These are phyloP conservation scores for Gopherus evgoodei DNA, from an alignment of 2,113 vertebrate genomes.

Conservation along the genomic window DNA sequence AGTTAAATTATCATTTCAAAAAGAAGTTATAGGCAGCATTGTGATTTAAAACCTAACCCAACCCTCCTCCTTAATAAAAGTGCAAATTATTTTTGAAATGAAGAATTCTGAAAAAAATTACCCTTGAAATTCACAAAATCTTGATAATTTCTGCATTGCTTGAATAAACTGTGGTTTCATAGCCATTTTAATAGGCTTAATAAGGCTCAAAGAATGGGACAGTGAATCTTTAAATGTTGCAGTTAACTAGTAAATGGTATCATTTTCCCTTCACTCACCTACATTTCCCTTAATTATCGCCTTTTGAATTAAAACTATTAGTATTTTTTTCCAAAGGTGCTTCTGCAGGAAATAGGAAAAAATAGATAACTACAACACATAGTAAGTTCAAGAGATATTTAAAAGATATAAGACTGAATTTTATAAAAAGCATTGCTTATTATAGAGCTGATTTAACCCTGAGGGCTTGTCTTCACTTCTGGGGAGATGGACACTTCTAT, in stretches of 20 bases:
- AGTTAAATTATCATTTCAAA: background rate
- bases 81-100: background rate
- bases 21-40: background rate
- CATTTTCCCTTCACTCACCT: slow-evolving; percentile 59
- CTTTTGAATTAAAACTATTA: slow-evolving; percentile 73
- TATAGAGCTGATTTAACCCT: slow-evolving; percentile 62
- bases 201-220: slow-evolving; percentile 61
- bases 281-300: slow-evolving; percentile 74
- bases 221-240: slow-evolving; percentile 75
- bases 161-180: slow-evolving; percentile 53
- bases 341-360: slow-evolving; percentile 44
- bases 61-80: background rate
- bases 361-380: slow-evolving; percentile 68
- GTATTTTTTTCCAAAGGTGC: slow-evolving; percentile 56
- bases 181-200: slow-evolving; percentile 54
- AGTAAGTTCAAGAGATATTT: slow-evolving; percentile 70
- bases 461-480: too few relatives aligned
- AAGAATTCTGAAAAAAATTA: slow-evolving; percentile 27
- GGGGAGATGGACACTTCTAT: too few relatives aligned
- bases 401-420: slow-evolving; percentile 57
- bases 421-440: slow-evolving; percentile 68
- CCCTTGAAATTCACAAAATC: slow-evolving; percentile 24
- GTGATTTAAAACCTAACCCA: background rate
- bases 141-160: slow-evolving; percentile 9
- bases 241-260: slow-evolving; percentile 78